Percentiles rank a stretch among this genome's conserved stretches.
phyloP scores from a whole-genome alignment of 2,888 invertebrate species.

The Synanthedon vespiformis region DNA sequence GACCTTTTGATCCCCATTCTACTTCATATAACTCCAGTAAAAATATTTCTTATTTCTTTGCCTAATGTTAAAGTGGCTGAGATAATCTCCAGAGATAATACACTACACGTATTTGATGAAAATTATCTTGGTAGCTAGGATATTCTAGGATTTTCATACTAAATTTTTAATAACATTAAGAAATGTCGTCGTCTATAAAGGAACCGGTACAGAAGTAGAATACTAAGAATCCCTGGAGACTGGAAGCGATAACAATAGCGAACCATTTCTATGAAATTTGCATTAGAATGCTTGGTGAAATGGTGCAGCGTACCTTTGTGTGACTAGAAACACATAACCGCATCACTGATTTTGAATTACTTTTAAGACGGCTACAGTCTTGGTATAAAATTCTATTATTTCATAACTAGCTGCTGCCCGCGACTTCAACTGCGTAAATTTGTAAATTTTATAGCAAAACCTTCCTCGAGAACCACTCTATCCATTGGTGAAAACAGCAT shows the following conservation, averaged over 20 bases:
- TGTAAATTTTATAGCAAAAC: too few species aligned
- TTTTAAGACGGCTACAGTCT: too few species aligned
- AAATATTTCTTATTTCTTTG: too few species aligned
- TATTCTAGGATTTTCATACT: not conserved
- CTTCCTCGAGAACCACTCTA: too few species aligned
- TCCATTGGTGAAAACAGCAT: too few species aligned
- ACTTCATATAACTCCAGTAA: not conserved
- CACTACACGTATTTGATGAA: too few species aligned
- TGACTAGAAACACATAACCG: conserved; percentile 3
- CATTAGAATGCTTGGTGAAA: conserved; percentile 57
- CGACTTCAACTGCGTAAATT: too few species aligned
- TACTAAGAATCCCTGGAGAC: conserved; percentile 34
- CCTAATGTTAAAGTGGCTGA: too few species aligned
- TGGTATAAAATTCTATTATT: too few species aligned
- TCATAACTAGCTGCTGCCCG: too few species aligned
- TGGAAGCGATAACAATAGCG: conserved; percentile 56
- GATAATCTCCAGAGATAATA: too few species aligned
- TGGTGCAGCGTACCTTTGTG: conserved; percentile 50
- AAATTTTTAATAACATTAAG: not conserved
- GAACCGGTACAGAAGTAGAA: conserved; percentile 26
- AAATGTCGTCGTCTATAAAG: conserved; percentile 15
- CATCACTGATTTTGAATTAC: not conserved
- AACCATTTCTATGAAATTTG: conserved; percentile 61
- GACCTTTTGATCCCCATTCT: not conserved
- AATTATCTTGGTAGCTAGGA: too few species aligned